Evolutionary conservation across 2,888 invertebrate species (phyloP), one percentile per base, ranked within the genome.

Genomic region (Cerastis leucographa): DNA sequence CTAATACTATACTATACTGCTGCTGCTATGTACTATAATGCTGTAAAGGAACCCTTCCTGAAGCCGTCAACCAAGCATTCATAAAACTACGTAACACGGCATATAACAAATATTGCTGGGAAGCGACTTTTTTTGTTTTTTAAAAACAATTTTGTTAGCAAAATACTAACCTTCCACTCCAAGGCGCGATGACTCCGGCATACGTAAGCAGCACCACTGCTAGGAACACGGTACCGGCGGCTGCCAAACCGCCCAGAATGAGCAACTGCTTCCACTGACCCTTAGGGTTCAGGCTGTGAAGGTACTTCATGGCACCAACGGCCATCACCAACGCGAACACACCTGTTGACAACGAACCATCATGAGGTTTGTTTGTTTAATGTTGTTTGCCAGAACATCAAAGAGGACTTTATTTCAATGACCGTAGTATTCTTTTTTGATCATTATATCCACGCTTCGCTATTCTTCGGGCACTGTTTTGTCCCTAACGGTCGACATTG

Each of bases 241-340:
- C 97, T 2, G 97, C 93, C 62, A 98, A 93, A 12, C 98, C 98
- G 2, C 98, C 98, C 80, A 98, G 96, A 75, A 98, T 97, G 87
- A 99, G 98, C 87, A 99, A 97, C 91, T 98, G 98, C 88, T 98
- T 98, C 96, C 99, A 99, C 92, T 99, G 99, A 0, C 98, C 97
- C 91, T 98, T 98, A 0, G 99, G 98, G 89, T 99, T 97, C 89
- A 99, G 97, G 46, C 98, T 97, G 95, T 99, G 99, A 56, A 99
- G 95, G 93, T 99, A 99, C 90, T 98, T 98, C 77, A 99, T 94
- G 1, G 98, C 97, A 3, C 98, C 99, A 62, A 99, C 98, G 0
- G 99, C 99, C 95, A 99, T 98, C 80, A 99, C 94, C 65, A 99
- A 96, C 1, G 98, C 99, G 96, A 99, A 99, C 5, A 99, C 99